phyloP scores from a whole-genome alignment of 1,140 invertebrate species.

The Diploscapter pachys region DNA sequence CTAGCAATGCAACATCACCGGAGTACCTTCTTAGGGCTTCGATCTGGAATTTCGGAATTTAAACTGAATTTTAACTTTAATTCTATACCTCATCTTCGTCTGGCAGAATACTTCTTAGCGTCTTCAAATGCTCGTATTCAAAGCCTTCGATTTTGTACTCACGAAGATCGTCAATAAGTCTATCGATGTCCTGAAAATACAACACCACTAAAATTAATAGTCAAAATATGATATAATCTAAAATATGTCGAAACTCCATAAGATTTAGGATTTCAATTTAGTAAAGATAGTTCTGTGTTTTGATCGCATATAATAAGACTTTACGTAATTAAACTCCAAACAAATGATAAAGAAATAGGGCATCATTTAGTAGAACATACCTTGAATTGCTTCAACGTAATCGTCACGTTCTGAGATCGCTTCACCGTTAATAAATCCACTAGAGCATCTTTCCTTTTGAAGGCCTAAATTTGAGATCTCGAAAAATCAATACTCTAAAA shows the following conservation, averaged over 20 bases:
- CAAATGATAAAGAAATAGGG: slow-evolving; percentile 61
- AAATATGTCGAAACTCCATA: slow-evolving; percentile 13
- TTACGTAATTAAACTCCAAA: slow-evolving; percentile 18
- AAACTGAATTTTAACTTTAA: too few species aligned
- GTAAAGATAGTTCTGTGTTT: background rate
- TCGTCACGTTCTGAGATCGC: slow-evolving; percentile 28
- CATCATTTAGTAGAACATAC: slow-evolving; percentile 30
- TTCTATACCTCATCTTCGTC: slow-evolving; percentile 14
- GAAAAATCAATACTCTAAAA: background rate
- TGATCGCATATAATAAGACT: background rate
- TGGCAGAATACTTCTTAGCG: slow-evolving; percentile 10
- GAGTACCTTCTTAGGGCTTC: slow-evolving; percentile 24
- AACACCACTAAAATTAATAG: background rate
- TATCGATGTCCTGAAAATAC: slow-evolving; percentile 7
- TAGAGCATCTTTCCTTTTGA: slow-evolving; percentile 20
- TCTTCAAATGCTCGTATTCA: slow-evolving; percentile 6
- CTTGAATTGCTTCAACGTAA: slow-evolving; percentile 29
- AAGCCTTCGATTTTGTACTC: slow-evolving; percentile 8
- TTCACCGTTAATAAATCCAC: slow-evolving; percentile 25
- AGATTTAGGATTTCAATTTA: background rate
- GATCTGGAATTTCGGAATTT: too few species aligned
- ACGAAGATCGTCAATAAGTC: slow-evolving; percentile 4
- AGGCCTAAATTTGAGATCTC: background rate
- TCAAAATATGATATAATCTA: background rate
- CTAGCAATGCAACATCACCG: slow-evolving; percentile 20